Conservation (phyloP, 2,113 vertebrate species). For the Vulpes lagopus region DNA sequence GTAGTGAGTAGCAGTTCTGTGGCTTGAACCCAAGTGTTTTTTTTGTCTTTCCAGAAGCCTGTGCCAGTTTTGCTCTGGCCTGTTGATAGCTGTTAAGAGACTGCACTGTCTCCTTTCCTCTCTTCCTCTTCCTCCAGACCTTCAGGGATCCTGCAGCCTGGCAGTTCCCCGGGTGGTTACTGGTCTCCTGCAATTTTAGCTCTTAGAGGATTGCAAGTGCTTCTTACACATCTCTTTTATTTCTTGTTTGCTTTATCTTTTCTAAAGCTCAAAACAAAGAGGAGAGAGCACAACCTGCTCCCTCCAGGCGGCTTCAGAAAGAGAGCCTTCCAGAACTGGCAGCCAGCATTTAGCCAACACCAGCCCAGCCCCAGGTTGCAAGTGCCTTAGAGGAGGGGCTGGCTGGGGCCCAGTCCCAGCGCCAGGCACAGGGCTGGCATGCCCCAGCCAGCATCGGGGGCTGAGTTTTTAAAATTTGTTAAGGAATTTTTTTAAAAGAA, state of each 20-base stretch:
- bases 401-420: no score
- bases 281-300: not conserved
- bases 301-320: not conserved
- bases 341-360: not conserved
- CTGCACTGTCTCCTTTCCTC: not conserved
- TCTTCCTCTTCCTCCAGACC: not conserved
- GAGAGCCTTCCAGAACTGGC: not conserved
- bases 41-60: not conserved
- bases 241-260: conserved; percentile 59
- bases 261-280: conserved; percentile 8
- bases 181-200: not conserved
- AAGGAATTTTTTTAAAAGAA: not conserved
- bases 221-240: not conserved
- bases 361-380: not conserved
- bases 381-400: not conserved
- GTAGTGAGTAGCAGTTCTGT: not conserved
- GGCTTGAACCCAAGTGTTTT: not conserved
- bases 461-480: not conserved
- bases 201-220: not conserved
- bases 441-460: not conserved
- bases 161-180: not conserved
- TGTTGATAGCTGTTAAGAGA: not conserved
- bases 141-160: not conserved
- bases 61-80: not conserved
- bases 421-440: not conserved